Percentiles rank a stretch among this genome's conserved stretches.
phyloP scores from a whole-genome alignment of 2,797 vertebrate genomes.

The Syncerus caffer region DNA sequence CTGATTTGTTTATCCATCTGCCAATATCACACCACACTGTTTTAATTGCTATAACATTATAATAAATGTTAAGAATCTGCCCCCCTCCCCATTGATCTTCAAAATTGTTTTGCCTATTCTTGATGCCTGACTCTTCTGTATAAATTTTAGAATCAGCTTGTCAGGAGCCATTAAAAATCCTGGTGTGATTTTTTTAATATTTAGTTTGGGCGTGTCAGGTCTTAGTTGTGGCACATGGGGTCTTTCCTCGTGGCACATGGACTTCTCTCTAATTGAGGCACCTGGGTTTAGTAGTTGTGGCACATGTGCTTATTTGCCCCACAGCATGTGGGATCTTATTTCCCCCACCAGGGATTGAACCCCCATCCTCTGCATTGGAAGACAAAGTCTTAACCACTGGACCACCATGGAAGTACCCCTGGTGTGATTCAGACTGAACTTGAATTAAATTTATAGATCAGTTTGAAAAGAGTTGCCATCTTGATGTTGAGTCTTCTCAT shows the following conservation, averaged over 20 bases:
- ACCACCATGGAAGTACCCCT: not conserved
- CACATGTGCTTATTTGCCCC: not conserved
- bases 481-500: not conserved
- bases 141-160: not conserved
- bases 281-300: not conserved
- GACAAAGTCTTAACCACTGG: not conserved
- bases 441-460: not conserved
- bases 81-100: not conserved
- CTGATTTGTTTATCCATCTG: not conserved
- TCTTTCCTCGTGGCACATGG: not conserved
- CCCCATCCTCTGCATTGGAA: not conserved
- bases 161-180: not conserved
- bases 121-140: not conserved
- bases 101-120: conserved; percentile 9
- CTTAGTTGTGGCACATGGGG: not conserved
- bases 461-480: not conserved
- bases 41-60: not conserved
- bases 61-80: conserved; percentile 6
- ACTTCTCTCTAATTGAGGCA: not conserved
- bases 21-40: not conserved
- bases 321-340: not conserved
- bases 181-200: not conserved
- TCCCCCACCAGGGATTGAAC: not conserved
- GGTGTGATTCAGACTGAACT: not conserved
- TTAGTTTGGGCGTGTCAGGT: not conserved